Conservation (phyloP, 2,113 vertebrate genomes). For the Chelonoidis abingdonii region DNA sequence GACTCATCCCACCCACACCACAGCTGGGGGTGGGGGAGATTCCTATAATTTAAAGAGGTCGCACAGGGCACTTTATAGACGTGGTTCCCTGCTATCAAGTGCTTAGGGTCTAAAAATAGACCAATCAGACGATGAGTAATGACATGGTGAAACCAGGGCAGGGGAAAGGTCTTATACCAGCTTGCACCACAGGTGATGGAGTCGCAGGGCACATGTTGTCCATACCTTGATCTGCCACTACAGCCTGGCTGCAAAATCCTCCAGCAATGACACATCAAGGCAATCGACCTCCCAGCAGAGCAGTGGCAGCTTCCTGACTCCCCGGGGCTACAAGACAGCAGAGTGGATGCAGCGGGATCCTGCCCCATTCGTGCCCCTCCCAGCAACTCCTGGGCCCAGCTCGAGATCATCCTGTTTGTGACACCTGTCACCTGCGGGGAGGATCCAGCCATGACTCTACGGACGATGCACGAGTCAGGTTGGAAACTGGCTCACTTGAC, state of each 20-base stretch:
- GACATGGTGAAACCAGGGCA: background rate
- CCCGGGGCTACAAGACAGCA: background rate
- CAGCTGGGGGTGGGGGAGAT: no score
- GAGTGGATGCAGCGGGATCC: background rate
- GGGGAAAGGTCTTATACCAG: background rate
- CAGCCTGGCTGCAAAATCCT: background rate
- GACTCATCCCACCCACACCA: no score
- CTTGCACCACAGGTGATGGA: background rate
- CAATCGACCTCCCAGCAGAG: background rate
- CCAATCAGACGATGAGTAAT: background rate
- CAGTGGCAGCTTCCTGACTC: background rate
- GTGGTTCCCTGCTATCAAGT: background rate
- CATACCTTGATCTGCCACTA: background rate
- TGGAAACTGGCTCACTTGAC: background rate
- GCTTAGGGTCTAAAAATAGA: background rate
- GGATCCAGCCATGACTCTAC: background rate
- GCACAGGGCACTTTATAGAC: background rate
- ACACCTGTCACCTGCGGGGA: background rate
- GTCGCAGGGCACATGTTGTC: background rate
- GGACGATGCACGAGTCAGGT: background rate
- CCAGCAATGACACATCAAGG: background rate
- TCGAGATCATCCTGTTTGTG: background rate
- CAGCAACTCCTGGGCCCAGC: background rate
- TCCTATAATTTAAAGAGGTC: background rate
- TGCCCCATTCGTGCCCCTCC: background rate